A percentile compares a stretch with the other conserved stretches of the same genome.
These are phyloP conservation scores for Lampris megalopsis DNA, from an alignment of 2,113 vertebrate genomes.

Conservation along the genomic window DNA sequence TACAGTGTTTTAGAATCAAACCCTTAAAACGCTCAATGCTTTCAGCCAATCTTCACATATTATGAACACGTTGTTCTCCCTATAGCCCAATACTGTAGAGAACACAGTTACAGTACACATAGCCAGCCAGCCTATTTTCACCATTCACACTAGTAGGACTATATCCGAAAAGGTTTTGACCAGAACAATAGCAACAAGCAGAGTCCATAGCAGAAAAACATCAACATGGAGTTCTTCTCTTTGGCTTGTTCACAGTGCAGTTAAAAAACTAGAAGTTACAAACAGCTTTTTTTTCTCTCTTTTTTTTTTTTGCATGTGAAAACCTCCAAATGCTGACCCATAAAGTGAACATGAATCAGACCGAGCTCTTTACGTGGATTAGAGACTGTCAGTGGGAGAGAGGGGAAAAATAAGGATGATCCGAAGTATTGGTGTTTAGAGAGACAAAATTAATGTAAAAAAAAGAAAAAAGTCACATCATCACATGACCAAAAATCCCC, in stretches of 20 bases:
- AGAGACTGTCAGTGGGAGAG: constrained; percentile 2
- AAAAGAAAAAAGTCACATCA: constrained; percentile 2
- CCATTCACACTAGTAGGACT: background rate
- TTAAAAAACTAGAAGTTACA: constrained; percentile 22
- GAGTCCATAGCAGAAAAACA: constrained; percentile 19
- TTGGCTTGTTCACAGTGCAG: constrained; percentile 72
- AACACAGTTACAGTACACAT: background rate
- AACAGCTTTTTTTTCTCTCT: background rate
- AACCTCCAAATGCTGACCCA: background rate
- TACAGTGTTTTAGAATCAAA: background rate
- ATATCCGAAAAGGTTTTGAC: constrained; percentile 7
- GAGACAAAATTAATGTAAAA: constrained; percentile 13
- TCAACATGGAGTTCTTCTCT: constrained; percentile 30
- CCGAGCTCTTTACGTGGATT: background rate
- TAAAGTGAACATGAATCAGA: background rate
- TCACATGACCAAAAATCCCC: background rate
- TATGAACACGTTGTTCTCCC: background rate
- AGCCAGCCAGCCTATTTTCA: background rate
- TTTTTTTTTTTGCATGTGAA: background rate
- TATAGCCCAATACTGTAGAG: background rate
- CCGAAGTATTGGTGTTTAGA: constrained; percentile 55
- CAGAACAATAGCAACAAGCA: constrained; percentile 3
- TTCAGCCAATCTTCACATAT: constrained; percentile 2
- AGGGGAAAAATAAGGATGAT: constrained; percentile 32
- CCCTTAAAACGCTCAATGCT: background rate